A percentile compares a stretch with the other conserved stretches of the same genome.
Conservation (phyloP, 2,888 invertebrate species). For the Athripsodes cinereus region DNA sequence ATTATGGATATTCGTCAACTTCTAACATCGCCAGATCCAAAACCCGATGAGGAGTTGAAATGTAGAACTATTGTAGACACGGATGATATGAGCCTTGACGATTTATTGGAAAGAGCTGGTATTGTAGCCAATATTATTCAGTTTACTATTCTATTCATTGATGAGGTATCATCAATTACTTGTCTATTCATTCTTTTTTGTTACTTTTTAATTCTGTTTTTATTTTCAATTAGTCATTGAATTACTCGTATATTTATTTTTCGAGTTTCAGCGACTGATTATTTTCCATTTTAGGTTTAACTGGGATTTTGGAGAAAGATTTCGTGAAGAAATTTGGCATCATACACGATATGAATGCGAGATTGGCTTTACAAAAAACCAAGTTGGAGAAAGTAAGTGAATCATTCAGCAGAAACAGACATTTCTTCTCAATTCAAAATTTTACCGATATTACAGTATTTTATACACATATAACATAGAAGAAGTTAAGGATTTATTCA, state of each 20-base stretch:
- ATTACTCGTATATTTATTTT: too few relatives aligned
- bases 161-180: not conserved
- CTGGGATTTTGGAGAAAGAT: constrained; percentile 43
- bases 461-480: too few relatives aligned
- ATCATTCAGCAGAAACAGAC: too few relatives aligned
- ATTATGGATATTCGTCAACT: not conserved
- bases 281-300: constrained; percentile 40
- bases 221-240: too few relatives aligned
- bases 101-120: constrained; percentile 41
- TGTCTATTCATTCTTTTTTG: not conserved
- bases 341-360: constrained; percentile 49
- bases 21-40: constrained; percentile 3
- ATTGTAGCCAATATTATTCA: not conserved
- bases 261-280: too few relatives aligned
- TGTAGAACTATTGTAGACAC: not conserved
- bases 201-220: too few relatives aligned
- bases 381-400: constrained; percentile 34
- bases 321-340: constrained; percentile 44
- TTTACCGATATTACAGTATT: too few relatives aligned
- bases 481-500: too few relatives aligned
- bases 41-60: not conserved
- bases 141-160: not conserved
- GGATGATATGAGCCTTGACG: constrained; percentile 33
- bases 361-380: constrained; percentile 41
- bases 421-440: too few relatives aligned